Base-by-base conservation (phyloP, 37 sponge, comb jelly and placozoan genomes). In the Agelas oroides region DNA sequence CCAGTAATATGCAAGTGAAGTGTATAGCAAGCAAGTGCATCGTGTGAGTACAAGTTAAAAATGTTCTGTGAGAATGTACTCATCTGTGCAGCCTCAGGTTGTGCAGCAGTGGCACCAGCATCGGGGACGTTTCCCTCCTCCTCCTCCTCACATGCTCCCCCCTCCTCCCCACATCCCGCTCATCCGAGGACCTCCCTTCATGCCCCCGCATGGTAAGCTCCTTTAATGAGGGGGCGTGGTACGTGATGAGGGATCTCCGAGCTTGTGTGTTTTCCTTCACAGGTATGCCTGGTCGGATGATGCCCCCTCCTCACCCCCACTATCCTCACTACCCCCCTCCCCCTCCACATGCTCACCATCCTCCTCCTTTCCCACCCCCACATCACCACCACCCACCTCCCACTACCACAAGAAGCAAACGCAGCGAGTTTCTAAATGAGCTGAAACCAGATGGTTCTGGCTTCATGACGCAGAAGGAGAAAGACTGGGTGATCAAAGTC, bases 401-500 rank as follows among this genome's bases (percentile, higher is more conserved):
- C 12, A 16, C 34, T 15, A 53, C 79, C 16, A 32, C 73, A 0
- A 55, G 20, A 62, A 75, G 70, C 19, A 55, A 59, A 28, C 61
- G 77, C 0, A 78, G 79, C 33, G 88, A 87, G 59, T 65, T 74
- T 25, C 54, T 87, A 39, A 56, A 57, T 32, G 88, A 87, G 73
- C 61, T 89, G 72, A 75, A 71, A 39, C 31, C 73, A 2, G 84
- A 84, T 61, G 88, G 88, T n/a, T 73, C 78, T 23, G 89, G 93
- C 24, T 89, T 95, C 74, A 97, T 97, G 97, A 94, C 88, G 8
- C 77, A 79, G 40, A 94, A 79, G 63, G 97, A 97, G 80, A 94
- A 92, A 69, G 95, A 97, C 67, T 91, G 92, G 86, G 86, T 97
- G 3, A 81, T 92, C 76, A 94, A 94, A 73, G 79, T 97, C 21